Evolutionary conservation across 1,140 invertebrate species (phyloP).

Genomic region (Marisa cornuarietis): DNA sequence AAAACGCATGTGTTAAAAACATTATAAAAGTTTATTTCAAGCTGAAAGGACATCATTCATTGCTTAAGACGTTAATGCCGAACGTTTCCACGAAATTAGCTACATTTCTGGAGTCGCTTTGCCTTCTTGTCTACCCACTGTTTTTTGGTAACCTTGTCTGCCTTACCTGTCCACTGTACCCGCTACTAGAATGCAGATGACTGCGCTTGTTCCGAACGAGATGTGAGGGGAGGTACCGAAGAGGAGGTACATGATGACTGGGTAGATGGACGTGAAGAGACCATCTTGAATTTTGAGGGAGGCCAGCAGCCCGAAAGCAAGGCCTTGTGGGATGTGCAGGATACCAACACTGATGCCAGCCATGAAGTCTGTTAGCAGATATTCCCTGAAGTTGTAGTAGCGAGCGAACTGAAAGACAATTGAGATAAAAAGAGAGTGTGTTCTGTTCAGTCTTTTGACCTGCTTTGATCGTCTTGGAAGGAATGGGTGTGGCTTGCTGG

Average conservation of each 20-base stretch:
- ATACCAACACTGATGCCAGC: conserved; percentile 69
- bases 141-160: too few species aligned
- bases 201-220: conserved; percentile 64
- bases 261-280: conserved; percentile 70
- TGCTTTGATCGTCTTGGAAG: too few species aligned
- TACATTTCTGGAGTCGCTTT: too few species aligned
- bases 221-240: conserved; percentile 70
- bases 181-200: conserved; percentile 62
- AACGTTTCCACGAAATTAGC: too few species aligned
- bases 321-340: conserved; percentile 68
- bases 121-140: too few species aligned
- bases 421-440: not conserved
- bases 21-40: too few species aligned
- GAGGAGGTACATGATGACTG: conserved; percentile 68
- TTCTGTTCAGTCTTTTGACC: too few species aligned
- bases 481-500: too few species aligned
- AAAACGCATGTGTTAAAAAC: too few species aligned
- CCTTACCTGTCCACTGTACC: conserved; percentile 53
- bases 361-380: conserved; percentile 62
- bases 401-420: conserved; percentile 43
- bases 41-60: too few species aligned
- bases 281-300: conserved; percentile 68
- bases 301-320: conserved; percentile 69
- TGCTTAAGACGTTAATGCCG: rapidly evolving
- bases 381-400: conserved; percentile 64